Percentiles rank a stretch among this genome's conserved stretches.
Evolutionary conservation across 2,797 vertebrate genomes (phyloP).

Genomic region (Kryptolebias ocellatus): DNA sequence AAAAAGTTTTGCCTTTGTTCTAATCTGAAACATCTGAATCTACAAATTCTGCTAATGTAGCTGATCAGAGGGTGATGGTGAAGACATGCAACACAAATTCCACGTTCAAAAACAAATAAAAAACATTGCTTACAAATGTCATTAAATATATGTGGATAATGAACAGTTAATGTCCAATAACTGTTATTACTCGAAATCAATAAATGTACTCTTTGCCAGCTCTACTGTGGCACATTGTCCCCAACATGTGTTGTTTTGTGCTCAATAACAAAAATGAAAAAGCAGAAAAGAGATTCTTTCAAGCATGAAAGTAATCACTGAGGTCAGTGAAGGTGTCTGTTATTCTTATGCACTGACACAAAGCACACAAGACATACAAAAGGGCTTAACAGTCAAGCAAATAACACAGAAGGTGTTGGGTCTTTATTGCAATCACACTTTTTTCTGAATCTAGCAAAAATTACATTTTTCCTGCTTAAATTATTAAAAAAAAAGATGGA

Average conservation of each 20-base stretch:
- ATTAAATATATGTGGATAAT: constrained; percentile 16
- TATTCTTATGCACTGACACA: constrained; percentile 57
- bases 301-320: constrained; percentile 65
- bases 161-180: not conserved
- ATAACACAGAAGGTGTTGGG: not conserved
- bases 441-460: constrained; percentile 26
- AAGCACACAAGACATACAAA: constrained; percentile 50
- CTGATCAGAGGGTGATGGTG: no score
- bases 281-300: constrained; percentile 42
- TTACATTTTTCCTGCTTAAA: constrained; percentile 37
- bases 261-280: constrained; percentile 36
- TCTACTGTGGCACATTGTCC: constrained; percentile 20
- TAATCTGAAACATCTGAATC: not conserved
- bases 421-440: constrained; percentile 13
- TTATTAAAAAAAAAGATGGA: constrained; percentile 31
- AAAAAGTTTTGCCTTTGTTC: not conserved
- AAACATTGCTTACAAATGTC: constrained; percentile 1
- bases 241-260: constrained; percentile 18
- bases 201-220: constrained; percentile 35
- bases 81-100: not conserved
- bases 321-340: constrained; percentile 56
- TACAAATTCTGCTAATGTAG: no score
- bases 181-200: constrained; percentile 45
- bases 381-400: constrained; percentile 19
- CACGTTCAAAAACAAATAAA: no score